Evolutionary conservation across 2,888 invertebrate species (phyloP).

Genomic region (Melangyna quadrimaculata): DNA sequence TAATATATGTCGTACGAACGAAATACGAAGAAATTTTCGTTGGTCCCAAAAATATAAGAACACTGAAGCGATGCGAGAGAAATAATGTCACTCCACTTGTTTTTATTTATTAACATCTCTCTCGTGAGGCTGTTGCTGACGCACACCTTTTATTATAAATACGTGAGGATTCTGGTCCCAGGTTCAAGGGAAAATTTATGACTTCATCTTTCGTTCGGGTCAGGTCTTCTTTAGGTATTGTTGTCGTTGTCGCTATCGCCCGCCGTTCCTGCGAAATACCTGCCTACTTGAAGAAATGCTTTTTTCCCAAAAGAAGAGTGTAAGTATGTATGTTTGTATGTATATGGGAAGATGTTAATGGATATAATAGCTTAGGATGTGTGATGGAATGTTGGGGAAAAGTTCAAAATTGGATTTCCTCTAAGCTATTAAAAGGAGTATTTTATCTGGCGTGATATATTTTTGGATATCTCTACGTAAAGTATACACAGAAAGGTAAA

Average conservation of each 20-base stretch:
- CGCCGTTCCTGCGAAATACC: slow-evolving; percentile 16
- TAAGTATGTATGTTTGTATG: not conserved
- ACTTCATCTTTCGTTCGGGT: slow-evolving; percentile 46
- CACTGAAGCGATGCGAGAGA: not conserved
- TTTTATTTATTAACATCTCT: slow-evolving; percentile 65
- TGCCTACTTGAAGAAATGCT: slow-evolving; percentile 4
- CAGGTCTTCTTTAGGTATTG: slow-evolving; percentile 4
- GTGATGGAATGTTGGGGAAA: slow-evolving; percentile 48
- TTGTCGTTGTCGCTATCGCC: too few relatives aligned
- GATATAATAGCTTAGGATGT: slow-evolving; percentile 10
- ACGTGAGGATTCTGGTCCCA: slow-evolving; percentile 61
- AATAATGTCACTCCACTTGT: slow-evolving; percentile 34
- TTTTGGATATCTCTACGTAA: not conserved
- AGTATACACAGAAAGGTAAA: slow-evolving; percentile 5
- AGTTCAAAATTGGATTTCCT: slow-evolving; percentile 19
- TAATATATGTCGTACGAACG: too few relatives aligned
- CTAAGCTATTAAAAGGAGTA: slow-evolving; percentile 12
- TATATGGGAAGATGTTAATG: slow-evolving; percentile 2
- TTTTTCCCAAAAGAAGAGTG: not conserved
- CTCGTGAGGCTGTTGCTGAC: slow-evolving; percentile 1
- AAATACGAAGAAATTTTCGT: slow-evolving; percentile 21
- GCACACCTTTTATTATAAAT: slow-evolving; percentile 54
- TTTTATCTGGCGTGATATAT: not conserved
- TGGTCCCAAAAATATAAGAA: slow-evolving; percentile 26
- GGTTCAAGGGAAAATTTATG: slow-evolving; percentile 58